Conservation (phyloP, 2,797 vertebrate species). For the Scomberomorus guttatus region DNA sequence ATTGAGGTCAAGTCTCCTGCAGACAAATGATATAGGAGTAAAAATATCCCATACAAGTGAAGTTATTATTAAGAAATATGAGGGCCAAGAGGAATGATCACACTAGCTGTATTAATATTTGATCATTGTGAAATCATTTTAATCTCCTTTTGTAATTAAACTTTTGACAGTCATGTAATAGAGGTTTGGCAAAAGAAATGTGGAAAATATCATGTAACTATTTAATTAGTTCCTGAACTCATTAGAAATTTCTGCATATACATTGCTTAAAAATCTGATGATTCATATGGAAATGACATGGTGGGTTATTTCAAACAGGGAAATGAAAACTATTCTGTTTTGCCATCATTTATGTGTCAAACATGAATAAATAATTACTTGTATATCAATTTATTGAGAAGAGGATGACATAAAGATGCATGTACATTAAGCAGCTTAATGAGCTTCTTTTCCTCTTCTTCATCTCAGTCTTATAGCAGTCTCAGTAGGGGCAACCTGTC, state of each 20-base stretch:
- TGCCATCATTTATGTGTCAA: slow-evolving; percentile 8
- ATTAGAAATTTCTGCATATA: slow-evolving; percentile 70
- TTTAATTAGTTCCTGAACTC: slow-evolving; percentile 79
- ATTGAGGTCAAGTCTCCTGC: slow-evolving; percentile 50
- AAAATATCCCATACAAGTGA: slow-evolving; percentile 54
- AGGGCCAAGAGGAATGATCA: slow-evolving; percentile 69
- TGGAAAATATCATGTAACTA: slow-evolving; percentile 75
- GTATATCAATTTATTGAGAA: background rate
- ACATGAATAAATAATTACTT: slow-evolving; percentile 2
- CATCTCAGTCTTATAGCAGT: slow-evolving; percentile 20
- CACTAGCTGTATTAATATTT: slow-evolving; percentile 79
- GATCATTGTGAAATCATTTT: slow-evolving; percentile 79
- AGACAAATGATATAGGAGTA: slow-evolving; percentile 38
- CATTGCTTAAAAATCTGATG: slow-evolving; percentile 56
- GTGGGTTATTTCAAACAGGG: slow-evolving; percentile 22
- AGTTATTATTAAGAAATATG: slow-evolving; percentile 75
- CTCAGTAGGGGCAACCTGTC: slow-evolving; percentile 52
- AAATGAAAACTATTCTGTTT: background rate
- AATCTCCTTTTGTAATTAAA: slow-evolving; percentile 85
- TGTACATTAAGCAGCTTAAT: slow-evolving; percentile 38
- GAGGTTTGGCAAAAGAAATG: slow-evolving; percentile 76
- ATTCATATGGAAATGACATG: slow-evolving; percentile 20
- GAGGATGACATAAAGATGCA: slow-evolving; percentile 13
- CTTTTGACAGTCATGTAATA: slow-evolving; percentile 83
- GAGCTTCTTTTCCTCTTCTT: slow-evolving; percentile 22